These are phyloP conservation scores for Hippasteria phrygiana DNA, from an alignment of 53 echinoderm and acorn worm genomes.

Conservation along the genomic window DNA sequence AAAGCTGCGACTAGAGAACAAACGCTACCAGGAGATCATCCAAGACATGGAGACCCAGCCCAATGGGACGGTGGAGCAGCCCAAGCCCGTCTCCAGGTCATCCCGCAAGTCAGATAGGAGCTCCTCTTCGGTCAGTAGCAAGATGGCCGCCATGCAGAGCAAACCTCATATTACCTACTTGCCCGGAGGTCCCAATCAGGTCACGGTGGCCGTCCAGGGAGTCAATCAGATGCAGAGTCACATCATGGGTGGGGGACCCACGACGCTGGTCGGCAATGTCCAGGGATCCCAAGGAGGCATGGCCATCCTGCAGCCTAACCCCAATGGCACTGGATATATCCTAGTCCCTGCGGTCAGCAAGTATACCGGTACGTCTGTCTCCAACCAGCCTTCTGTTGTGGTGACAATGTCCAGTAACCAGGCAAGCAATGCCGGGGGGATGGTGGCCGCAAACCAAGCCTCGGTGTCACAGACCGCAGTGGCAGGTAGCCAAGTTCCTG, in stretches of 20 bases:
- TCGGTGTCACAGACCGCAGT: slow-evolving; percentile 10
- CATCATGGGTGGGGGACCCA: slow-evolving; percentile 13
- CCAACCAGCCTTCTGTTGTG: slow-evolving; percentile 48
- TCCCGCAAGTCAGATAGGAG: slow-evolving; percentile 10
- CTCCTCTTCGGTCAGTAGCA: not conserved
- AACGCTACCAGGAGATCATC: slow-evolving; percentile 79
- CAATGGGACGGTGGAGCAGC: slow-evolving; percentile 64
- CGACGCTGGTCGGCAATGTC: slow-evolving; percentile 44
- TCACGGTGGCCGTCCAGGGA: slow-evolving; percentile 57
- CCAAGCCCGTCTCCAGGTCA: slow-evolving; percentile 22
- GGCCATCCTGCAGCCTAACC: slow-evolving; percentile 64
- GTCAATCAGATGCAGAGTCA: slow-evolving; percentile 56
- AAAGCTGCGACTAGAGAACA: slow-evolving; percentile 84
- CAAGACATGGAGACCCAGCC: slow-evolving; percentile 80
- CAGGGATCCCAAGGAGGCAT: slow-evolving; percentile 46
- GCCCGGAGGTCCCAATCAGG: slow-evolving; percentile 61
- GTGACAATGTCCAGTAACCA: slow-evolving; percentile 49
- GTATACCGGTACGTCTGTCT: slow-evolving; percentile 6
- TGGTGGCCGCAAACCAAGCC: slow-evolving; percentile 28
- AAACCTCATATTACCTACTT: slow-evolving; percentile 55
- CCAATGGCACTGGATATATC: slow-evolving; percentile 62
- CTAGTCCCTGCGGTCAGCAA: slow-evolving; percentile 62
- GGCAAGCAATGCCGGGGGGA: not conserved
- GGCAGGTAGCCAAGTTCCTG: not conserved
- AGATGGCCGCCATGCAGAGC: slow-evolving; percentile 27